phyloP scores from a whole-genome alignment of 2,888 invertebrate species.

The Xestia sexstrigata region DNA sequence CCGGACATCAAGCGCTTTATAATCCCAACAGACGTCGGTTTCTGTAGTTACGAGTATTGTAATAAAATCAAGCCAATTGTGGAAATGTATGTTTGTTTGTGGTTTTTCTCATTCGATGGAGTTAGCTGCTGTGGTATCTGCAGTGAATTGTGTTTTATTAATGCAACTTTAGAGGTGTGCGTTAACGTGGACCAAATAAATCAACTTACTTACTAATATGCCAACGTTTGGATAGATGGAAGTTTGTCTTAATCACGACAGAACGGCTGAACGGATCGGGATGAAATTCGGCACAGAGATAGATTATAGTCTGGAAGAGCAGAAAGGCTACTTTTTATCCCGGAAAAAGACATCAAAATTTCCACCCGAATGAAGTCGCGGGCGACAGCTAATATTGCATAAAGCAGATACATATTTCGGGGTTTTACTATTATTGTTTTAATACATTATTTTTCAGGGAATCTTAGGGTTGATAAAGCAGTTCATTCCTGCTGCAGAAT shows the following conservation, averaged over 20 bases:
- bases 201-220: background rate
- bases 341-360: background rate
- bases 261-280: background rate
- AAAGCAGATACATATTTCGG: background rate
- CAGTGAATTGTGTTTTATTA: background rate
- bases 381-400: background rate
- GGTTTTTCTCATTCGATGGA: background rate
- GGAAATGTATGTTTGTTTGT: background rate
- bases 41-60: slow-evolving; percentile 36
- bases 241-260: background rate
- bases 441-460: background rate
- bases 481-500: too few species aligned
- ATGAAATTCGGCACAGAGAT: background rate
- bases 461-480: background rate
- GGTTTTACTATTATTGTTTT: background rate
- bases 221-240: background rate
- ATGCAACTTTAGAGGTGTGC: background rate
- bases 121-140: background rate
- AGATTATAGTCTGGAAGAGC: background rate
- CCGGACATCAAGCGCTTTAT: slow-evolving; percentile 35
- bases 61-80: slow-evolving; percentile 28
- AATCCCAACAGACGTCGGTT: slow-evolving; percentile 36
- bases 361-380: background rate
- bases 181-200: background rate
- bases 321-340: background rate